Conservation (phyloP, 1,140 invertebrate species). For the Drosophila hydei region DNA sequence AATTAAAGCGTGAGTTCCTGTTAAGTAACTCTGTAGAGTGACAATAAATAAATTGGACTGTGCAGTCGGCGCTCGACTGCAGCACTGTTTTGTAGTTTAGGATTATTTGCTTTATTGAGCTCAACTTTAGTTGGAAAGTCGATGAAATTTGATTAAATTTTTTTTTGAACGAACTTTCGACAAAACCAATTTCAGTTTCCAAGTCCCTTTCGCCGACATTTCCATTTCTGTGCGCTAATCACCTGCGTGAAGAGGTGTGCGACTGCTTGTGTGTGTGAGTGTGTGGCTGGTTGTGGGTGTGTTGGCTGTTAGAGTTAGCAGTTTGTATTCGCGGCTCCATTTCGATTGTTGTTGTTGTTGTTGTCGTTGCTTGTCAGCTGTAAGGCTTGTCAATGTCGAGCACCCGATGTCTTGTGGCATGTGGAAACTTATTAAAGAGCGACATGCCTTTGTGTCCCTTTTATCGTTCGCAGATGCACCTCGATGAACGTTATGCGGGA, state of each 20-base stretch:
- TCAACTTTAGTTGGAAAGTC: too few species aligned
- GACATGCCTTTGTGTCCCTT: conserved; percentile 41
- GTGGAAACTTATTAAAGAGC: conserved; percentile 36
- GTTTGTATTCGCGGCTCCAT: conserved; percentile 16
- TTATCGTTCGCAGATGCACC: conserved; percentile 86
- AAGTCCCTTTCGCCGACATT: background rate
- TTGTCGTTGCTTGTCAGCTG: conserved; percentile 45
- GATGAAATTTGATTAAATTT: conserved; percentile 7
- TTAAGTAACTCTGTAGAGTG: too few species aligned
- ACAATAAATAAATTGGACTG: too few species aligned
- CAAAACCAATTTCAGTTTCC: conserved; percentile 14
- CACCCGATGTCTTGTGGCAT: conserved; percentile 15
- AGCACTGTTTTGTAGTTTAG: too few species aligned
- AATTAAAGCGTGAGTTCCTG: too few species aligned
- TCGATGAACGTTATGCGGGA: conserved; percentile 92
- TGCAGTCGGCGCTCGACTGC: too few species aligned
- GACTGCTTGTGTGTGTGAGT: conserved; percentile 3
- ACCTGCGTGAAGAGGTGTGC: conserved; percentile 8
- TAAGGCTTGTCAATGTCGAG: conserved; percentile 32
- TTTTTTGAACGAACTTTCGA: background rate
- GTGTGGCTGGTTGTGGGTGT: background rate
- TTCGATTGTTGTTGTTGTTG: conserved; percentile 8
- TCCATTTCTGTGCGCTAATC: conserved; percentile 20
- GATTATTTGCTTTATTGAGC: too few species aligned
- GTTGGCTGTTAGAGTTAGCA: background rate